phyloP scores from a whole-genome alignment of 2,888 invertebrate genomes.

The Coleophora flavipennella region DNA sequence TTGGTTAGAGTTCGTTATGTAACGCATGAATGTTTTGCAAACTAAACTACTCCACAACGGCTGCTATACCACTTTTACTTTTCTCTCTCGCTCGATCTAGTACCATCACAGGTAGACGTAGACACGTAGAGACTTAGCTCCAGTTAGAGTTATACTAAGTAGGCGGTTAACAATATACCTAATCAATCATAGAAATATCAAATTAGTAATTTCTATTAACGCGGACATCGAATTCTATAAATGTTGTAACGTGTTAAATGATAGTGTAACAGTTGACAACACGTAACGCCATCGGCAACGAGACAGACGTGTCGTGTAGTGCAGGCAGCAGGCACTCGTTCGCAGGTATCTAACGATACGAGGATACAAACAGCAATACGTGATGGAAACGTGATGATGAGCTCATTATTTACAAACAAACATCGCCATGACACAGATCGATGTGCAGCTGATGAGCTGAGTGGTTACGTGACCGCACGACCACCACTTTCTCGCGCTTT shows the following conservation, averaged over 20 bases:
- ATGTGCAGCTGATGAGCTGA: conserved; percentile 22
- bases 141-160: too few species aligned
- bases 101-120: too few species aligned
- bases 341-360: too few species aligned
- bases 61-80: conserved; percentile 61
- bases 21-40: too few species aligned
- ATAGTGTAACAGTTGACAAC: background rate
- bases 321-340: too few species aligned
- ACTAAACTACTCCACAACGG: conserved; percentile 31
- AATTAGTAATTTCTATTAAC: too few species aligned
- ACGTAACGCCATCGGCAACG: background rate
- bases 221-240: background rate
- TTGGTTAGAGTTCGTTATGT: background rate
- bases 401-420: conserved; percentile 59
- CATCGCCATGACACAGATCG: conserved; percentile 57
- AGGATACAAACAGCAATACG: conserved; percentile 19
- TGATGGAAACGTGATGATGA: conserved; percentile 28
- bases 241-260: too few species aligned
- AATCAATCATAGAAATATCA: too few species aligned
- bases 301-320: conserved; percentile 1
- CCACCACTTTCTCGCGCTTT: conserved; percentile 65
- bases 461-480: conserved; percentile 51
- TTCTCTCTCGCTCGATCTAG: conserved; percentile 49
- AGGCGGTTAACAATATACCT: too few species aligned
- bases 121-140: too few species aligned